Conservation (phyloP, 2,113 vertebrate species). For the Aramus guarauna region DNA sequence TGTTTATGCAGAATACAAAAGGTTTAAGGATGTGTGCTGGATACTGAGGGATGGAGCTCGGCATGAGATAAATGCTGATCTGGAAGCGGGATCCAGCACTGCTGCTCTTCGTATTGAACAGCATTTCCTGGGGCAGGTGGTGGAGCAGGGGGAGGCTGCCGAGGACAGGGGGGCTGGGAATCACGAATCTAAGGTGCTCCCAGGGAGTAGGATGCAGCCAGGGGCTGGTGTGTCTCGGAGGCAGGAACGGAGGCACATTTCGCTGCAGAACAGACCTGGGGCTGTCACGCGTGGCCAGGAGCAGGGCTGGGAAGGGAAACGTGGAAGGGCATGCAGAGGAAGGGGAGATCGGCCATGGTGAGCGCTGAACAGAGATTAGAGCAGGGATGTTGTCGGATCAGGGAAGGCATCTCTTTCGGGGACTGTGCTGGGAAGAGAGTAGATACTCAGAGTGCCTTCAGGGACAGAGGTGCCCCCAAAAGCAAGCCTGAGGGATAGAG, state of each 20-base stretch:
- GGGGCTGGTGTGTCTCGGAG: not conserved
- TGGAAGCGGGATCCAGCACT: not conserved
- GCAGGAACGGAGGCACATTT: not conserved
- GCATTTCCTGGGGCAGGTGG: not conserved
- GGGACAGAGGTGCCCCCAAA: not conserved
- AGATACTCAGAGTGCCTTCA: not conserved
- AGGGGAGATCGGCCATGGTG: accelerated
- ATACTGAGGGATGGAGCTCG: not conserved
- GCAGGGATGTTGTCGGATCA: not conserved
- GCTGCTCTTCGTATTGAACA: not conserved
- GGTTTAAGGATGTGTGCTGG: not conserved
- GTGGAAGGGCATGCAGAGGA: not conserved
- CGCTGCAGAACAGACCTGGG: not conserved
- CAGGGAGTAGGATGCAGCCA: not conserved
- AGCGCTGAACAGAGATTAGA: not conserved
- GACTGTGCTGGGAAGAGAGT: not conserved
- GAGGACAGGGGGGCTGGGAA: not conserved
- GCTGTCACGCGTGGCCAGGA: accelerated
- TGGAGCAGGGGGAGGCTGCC: not conserved
- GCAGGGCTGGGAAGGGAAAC: not conserved
- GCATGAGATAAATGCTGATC: not conserved
- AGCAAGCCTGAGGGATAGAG: not conserved
- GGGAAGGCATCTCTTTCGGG: not conserved
- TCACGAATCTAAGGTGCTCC: not conserved
- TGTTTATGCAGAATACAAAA: conserved; percentile 17